These are phyloP conservation scores for Ameiurus melas DNA, from an alignment of 2,113 vertebrate species.

Conservation along the genomic window DNA sequence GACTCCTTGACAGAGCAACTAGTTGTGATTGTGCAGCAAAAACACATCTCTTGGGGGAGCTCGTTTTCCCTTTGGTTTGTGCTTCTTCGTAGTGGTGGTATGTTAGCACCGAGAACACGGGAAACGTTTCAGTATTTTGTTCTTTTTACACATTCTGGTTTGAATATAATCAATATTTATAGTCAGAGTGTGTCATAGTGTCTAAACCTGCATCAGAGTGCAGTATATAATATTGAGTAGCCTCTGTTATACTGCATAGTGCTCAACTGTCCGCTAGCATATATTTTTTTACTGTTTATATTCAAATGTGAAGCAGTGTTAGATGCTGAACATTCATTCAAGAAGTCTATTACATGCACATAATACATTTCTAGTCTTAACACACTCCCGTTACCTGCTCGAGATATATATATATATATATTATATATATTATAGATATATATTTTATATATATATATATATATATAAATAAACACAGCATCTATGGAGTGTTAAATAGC, in stretches of 20 bases:
- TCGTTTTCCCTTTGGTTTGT: conserved; percentile 77
- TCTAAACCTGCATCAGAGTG: conserved; percentile 46
- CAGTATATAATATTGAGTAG: conserved; percentile 13
- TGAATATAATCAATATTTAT: conserved; percentile 46
- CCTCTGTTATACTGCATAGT: conserved; percentile 65
- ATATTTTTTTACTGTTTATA: conserved; percentile 42
- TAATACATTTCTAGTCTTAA: not conserved
- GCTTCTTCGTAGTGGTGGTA: conserved; percentile 74
- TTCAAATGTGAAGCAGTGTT: conserved; percentile 39
- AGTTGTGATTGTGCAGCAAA: conserved; percentile 76
- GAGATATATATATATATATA: too few relatives aligned
- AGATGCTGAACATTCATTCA: not conserved
- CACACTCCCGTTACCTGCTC: not conserved
- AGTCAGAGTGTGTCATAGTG: conserved; percentile 44
- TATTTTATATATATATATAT: too few relatives aligned
- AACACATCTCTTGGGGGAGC: conserved; percentile 68
- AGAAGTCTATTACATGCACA: conserved; percentile 28
- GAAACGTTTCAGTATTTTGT: conserved; percentile 52
- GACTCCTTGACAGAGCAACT: conserved; percentile 62
- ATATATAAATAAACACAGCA: not conserved
- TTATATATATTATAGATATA: too few relatives aligned
- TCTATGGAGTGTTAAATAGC: conserved; percentile 18
- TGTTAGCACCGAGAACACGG: conserved; percentile 70
- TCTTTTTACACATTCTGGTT: conserved; percentile 55
- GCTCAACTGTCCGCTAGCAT: conserved; percentile 54